phyloP scores from a whole-genome alignment of 1,140 invertebrate genomes.

The Drosophila guanche region DNA sequence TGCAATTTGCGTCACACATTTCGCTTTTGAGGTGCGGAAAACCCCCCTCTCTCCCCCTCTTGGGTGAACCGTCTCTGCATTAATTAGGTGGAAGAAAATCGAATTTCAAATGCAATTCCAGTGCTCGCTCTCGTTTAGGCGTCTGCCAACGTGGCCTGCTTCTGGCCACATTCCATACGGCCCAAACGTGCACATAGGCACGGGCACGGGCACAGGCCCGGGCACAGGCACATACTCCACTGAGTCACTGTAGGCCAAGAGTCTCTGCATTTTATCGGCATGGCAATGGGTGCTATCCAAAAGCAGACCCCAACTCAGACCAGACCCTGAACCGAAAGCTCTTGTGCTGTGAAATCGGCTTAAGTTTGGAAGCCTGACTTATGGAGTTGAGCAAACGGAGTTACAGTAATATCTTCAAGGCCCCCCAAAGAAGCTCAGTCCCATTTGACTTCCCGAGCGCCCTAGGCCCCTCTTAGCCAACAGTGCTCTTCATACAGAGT shows the following conservation, averaged over 20 bases:
- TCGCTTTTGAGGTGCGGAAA: too few species aligned
- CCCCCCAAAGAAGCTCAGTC: conserved; percentile 7
- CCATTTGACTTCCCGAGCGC: background rate
- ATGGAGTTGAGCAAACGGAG: conserved; percentile 17
- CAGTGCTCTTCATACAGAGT: too few species aligned
- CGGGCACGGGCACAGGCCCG: conserved; percentile 34
- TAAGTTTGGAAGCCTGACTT: conserved; percentile 39
- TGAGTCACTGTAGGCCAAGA: conserved; percentile 38
- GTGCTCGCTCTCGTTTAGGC: conserved; percentile 1
- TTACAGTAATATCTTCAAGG: conserved; percentile 13
- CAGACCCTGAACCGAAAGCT: conserved; percentile 35
- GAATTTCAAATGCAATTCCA: conserved; percentile 6
- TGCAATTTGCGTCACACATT: background rate
- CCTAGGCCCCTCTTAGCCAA: background rate
- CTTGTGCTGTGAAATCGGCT: conserved; percentile 41
- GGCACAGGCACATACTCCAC: conserved; percentile 33
- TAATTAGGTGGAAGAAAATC: conserved; percentile 16
- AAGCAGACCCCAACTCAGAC: conserved; percentile 3
- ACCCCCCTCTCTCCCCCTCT: background rate
- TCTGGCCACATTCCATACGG: conserved; percentile 40
- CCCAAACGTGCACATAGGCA: conserved; percentile 30
- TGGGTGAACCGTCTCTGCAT: background rate
- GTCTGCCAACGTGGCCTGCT: conserved; percentile 28
- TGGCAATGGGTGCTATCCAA: background rate
- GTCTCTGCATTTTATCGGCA: conserved; percentile 47